Percentiles rank a stretch among this genome's conserved stretches.
Evolutionary conservation across 2,888 invertebrate genomes (phyloP).

Genomic region (Barypeithes pellucidus): DNA sequence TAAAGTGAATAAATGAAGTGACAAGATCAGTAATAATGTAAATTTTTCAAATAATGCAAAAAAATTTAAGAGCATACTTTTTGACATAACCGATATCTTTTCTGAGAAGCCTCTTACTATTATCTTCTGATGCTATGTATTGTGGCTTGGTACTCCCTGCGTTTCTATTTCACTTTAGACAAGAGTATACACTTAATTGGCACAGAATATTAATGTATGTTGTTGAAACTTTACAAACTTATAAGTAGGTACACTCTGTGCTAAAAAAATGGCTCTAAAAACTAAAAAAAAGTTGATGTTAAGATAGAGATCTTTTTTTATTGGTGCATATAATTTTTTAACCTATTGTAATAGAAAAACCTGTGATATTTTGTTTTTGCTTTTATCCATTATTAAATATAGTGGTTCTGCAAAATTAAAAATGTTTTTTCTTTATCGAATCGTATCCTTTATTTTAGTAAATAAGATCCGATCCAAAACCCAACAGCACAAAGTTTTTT

Average conservation of each 20-base stretch:
- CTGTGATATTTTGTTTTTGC: slow-evolving; percentile 68
- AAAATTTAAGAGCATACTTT: too few relatives aligned
- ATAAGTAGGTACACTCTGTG: background rate
- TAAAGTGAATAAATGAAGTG: too few relatives aligned
- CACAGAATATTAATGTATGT: slow-evolving; percentile 8
- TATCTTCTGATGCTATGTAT: too few relatives aligned
- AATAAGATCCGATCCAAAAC: background rate
- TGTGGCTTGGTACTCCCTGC: too few relatives aligned
- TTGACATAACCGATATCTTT: too few relatives aligned
- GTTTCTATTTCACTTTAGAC: too few relatives aligned
- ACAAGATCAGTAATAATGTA: too few relatives aligned
- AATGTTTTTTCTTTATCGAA: slow-evolving; percentile 40
- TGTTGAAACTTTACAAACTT: background rate
- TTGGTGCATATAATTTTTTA: slow-evolving; percentile 49
- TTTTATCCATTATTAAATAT: slow-evolving; percentile 58
- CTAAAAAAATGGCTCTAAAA: slow-evolving; percentile 27
- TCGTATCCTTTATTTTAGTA: too few relatives aligned
- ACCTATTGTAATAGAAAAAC: slow-evolving; percentile 62
- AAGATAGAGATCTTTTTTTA: slow-evolving; percentile 25
- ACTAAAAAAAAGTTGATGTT: slow-evolving; percentile 8
- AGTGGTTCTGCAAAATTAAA: slow-evolving; percentile 51
- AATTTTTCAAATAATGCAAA: too few relatives aligned
- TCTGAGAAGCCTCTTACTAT: too few relatives aligned
- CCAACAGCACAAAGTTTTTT: too few relatives aligned
- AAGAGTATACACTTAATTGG: background rate